A percentile compares a stretch with the other conserved stretches of the same genome.
These are phyloP conservation scores for Teleopsis dalmanni DNA, from an alignment of 1,140 invertebrate genomes.

Conservation along the genomic window DNA sequence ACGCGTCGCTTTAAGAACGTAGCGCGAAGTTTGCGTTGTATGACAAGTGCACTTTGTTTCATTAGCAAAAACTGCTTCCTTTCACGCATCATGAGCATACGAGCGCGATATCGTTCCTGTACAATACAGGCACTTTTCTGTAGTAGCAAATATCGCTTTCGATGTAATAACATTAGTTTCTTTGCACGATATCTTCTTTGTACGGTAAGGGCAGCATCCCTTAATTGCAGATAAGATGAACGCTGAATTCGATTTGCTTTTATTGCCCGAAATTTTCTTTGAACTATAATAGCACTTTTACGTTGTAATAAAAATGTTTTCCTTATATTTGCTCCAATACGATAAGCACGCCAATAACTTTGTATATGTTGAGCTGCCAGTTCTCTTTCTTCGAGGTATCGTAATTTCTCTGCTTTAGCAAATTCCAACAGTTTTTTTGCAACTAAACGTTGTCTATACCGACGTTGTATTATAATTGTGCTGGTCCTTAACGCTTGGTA, in stretches of 20 bases:
- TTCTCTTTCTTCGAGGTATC: slow-evolving; percentile 20
- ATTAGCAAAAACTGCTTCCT: slow-evolving; percentile 29
- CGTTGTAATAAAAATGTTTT: slow-evolving; percentile 14
- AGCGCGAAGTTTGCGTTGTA: slow-evolving; percentile 24
- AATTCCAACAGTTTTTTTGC: slow-evolving; percentile 18
- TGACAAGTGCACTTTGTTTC: slow-evolving; percentile 11
- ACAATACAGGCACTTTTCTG: slow-evolving; percentile 23
- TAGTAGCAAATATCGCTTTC: slow-evolving; percentile 28
- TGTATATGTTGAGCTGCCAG: slow-evolving; percentile 31
- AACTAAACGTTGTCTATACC: slow-evolving; percentile 19
- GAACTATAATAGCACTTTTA: slow-evolving; percentile 17
- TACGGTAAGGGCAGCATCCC: slow-evolving; percentile 24
- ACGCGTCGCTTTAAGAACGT: slow-evolving; percentile 11
- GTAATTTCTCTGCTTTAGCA: slow-evolving; percentile 17
- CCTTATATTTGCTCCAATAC: slow-evolving; percentile 11
- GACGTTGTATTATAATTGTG: slow-evolving; percentile 21
- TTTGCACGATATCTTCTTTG: slow-evolving; percentile 13
- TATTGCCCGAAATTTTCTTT: slow-evolving; percentile 30
- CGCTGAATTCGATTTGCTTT: slow-evolving; percentile 17
- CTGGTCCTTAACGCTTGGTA: not conserved
- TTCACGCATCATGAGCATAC: slow-evolving; percentile 13
- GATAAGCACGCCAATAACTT: slow-evolving; percentile 19
- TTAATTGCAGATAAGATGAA: slow-evolving; percentile 23
- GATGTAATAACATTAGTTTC: slow-evolving; percentile 15
- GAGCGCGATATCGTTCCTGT: slow-evolving; percentile 11